These are phyloP conservation scores for Iguana delicatissima DNA, from an alignment of 2,797 vertebrate genomes.

Conservation along the genomic window DNA sequence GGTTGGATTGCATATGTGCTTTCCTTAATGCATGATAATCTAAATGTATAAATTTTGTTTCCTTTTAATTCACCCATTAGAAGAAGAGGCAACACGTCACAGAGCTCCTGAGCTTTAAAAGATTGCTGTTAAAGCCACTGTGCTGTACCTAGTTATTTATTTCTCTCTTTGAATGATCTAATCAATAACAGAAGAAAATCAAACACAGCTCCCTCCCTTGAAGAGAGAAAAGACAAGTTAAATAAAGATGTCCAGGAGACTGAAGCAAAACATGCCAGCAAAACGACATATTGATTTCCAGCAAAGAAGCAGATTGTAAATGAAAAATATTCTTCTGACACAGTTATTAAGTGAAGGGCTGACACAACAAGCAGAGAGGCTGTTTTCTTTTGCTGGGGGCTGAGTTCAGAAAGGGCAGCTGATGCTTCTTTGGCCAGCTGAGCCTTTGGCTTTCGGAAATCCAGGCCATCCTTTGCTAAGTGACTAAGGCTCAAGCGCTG, in stretches of 20 bases:
- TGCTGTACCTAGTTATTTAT: slow-evolving; percentile 77
- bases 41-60: slow-evolving; percentile 70
- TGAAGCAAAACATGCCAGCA: slow-evolving; percentile 57
- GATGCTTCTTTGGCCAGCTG: slow-evolving; percentile 62
- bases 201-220: slow-evolving; percentile 70
- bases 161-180: slow-evolving; percentile 74
- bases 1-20: slow-evolving; percentile 62
- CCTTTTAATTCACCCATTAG: slow-evolving; percentile 65
- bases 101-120: slow-evolving; percentile 73
- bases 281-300: slow-evolving; percentile 80
- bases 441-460: slow-evolving; percentile 60
- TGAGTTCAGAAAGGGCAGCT: slow-evolving; percentile 59
- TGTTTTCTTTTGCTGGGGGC: slow-evolving; percentile 62
- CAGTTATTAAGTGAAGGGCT: slow-evolving; percentile 72
- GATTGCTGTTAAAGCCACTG: slow-evolving; percentile 74
- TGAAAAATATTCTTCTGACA: slow-evolving; percentile 81
- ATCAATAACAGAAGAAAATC: slow-evolving; percentile 79
- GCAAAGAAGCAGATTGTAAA: slow-evolving; percentile 77
- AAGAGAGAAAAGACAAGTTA: slow-evolving; percentile 76
- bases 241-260: slow-evolving; percentile 77
- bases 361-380: slow-evolving; percentile 60
- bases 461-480: slow-evolving; percentile 43
- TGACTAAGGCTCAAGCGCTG: slow-evolving; percentile 9
- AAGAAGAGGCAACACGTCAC: slow-evolving; percentile 39
- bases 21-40: slow-evolving; percentile 61